Evolutionary conservation across 2,888 invertebrate species (phyloP), one percentile per base, ranked within the genome.

Genomic region (Acleris laterana): DNA sequence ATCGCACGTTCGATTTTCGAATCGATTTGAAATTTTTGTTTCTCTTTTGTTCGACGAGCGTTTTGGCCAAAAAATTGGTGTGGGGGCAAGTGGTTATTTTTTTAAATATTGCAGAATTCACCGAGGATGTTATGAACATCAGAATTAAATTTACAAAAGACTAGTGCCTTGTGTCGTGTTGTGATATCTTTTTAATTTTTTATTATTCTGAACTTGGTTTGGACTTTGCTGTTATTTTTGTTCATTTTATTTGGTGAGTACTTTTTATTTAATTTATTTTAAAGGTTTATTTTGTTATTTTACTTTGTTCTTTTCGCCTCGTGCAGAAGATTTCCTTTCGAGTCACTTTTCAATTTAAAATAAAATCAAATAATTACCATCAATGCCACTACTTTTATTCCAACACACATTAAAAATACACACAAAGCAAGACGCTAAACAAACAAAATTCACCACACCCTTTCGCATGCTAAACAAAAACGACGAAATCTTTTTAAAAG

Each of bases 111-210:
- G 59, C 88, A 91, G 89, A 84, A 76, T 69, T 74, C 74, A 78
- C 75, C 74, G 75, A 86, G 82, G 75, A 88, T 90, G 89, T 76
- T 79, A 77, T 83, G 83, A 79, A 78, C 78, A 76, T 74, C 76
- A 73, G 72, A 80, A 82, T 76, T 77, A 82, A 83, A 84, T 85
- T 81, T 76, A 71, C 72, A 78, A 82, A 82, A 82, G 76, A 91
- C 88, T 89, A 83, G 92, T 92, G 92, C 75, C 75, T 82, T 84
- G 92, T 90, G 92, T 80, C 88, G 91, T 93, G 92, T 88, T 85
- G 91, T 92, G 92, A 83, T 85, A 79, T 81, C 82, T 82, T 81
- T 63, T 53, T 28, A 32, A 52, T 58, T 80, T 78, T 76, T 74
- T 74, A 75, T 78, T 79, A 78, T 81, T 82, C 83, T 77, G 77